These are phyloP conservation scores for Cryptus armator DNA, from an alignment of 2,888 invertebrate genomes.

Conservation along the genomic window DNA sequence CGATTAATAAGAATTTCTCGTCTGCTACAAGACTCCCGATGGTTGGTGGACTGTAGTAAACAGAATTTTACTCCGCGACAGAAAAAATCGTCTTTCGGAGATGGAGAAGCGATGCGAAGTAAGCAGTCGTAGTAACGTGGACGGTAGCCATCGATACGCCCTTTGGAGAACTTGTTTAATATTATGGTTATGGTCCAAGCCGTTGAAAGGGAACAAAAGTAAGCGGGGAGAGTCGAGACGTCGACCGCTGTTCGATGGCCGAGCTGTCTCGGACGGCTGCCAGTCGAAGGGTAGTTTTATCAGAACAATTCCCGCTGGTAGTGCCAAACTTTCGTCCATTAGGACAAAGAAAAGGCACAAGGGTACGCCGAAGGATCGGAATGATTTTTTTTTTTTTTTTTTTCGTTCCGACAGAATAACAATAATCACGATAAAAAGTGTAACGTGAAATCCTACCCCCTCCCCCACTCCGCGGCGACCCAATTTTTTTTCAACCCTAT, in stretches of 20 bases:
- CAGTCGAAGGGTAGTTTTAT: constrained; percentile 24
- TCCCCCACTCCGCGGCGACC: not conserved
- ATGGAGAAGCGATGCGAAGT: constrained; percentile 15
- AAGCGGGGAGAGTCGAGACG: not conserved
- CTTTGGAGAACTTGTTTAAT: constrained; percentile 53
- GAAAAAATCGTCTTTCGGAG: not conserved
- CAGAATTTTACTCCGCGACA: too few species aligned
- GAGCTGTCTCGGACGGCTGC: constrained; percentile 23
- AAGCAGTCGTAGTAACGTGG: not conserved
- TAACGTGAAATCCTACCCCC: not conserved
- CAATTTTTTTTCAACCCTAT: not conserved
- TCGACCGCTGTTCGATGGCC: constrained; percentile 1
- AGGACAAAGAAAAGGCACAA: constrained; percentile 5
- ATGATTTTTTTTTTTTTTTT: not conserved
- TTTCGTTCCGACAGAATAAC: constrained; percentile 17
- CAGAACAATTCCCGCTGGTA: constrained; percentile 24
- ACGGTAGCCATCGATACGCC: constrained; percentile 44
- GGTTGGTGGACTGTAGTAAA: too few species aligned
- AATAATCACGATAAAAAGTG: constrained; percentile 33
- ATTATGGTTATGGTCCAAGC: constrained; percentile 43
- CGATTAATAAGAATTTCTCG: constrained; percentile 31
- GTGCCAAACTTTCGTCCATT: constrained; percentile 46
- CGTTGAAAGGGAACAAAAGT: not conserved
- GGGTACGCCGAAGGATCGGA: not conserved
- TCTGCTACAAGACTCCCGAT: constrained; percentile 19